A percentile compares a stretch with the other conserved stretches of the same genome.
phyloP scores from a whole-genome alignment of 2,888 invertebrate genomes.

The Escarpia spicata region DNA sequence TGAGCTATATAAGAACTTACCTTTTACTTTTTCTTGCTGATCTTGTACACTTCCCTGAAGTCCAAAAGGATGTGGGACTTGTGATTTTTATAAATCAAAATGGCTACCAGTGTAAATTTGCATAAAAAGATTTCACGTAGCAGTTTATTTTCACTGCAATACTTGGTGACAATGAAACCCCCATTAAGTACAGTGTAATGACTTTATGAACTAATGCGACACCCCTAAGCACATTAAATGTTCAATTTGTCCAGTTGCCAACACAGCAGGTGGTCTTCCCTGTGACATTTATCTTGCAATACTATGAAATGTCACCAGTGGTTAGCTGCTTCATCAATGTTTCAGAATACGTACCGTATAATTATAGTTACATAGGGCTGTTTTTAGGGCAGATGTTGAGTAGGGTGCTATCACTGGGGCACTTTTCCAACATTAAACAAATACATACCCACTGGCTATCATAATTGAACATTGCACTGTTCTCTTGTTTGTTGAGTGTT shows the following conservation, averaged over 20 bases:
- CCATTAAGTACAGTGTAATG: too few relatives aligned
- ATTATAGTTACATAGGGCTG: not conserved
- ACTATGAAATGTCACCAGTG: not conserved
- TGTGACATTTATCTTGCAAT: not conserved
- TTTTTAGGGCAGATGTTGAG: not conserved
- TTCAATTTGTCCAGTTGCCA: not conserved
- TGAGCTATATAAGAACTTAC: not conserved
- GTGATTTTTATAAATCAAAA: too few relatives aligned
- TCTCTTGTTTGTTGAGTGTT: not conserved
- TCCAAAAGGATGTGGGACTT: too few relatives aligned
- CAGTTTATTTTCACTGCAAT: too few relatives aligned
- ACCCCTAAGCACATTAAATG: not conserved
- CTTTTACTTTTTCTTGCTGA: not conserved
- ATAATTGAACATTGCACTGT: not conserved
- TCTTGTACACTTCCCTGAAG: not conserved
- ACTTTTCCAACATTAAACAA: not conserved
- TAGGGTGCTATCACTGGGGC: not conserved
- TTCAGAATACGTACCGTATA: not conserved
- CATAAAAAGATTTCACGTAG: too few relatives aligned
- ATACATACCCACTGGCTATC: not conserved
- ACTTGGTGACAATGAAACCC: too few relatives aligned
- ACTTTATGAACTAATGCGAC: too few relatives aligned
- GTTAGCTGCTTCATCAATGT: not conserved
- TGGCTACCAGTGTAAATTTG: too few relatives aligned
- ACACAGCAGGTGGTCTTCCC: not conserved